These are phyloP conservation scores for Atrina japonica DNA, from an alignment of 2,888 invertebrate species.

Conservation along the genomic window DNA sequence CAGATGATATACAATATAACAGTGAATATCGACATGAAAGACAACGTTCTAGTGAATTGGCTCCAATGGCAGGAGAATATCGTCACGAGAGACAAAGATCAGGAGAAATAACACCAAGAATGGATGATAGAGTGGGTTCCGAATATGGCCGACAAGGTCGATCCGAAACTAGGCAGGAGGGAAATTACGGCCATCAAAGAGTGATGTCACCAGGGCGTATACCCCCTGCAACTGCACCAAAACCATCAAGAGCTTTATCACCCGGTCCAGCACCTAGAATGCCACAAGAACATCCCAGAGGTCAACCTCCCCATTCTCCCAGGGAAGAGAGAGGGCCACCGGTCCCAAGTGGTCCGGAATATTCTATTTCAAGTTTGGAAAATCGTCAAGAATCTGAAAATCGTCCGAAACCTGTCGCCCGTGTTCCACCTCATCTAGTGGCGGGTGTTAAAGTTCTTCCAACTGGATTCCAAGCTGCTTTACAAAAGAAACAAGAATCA, in stretches of 20 bases:
- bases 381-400: slow-evolving; percentile 58
- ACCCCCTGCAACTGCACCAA: slow-evolving; percentile 41
- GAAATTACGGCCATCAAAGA: slow-evolving; percentile 31
- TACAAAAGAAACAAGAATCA: slow-evolving; percentile 38
- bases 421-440: slow-evolving; percentile 73
- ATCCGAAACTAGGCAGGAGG: slow-evolving; percentile 24
- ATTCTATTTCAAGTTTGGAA: slow-evolving; percentile 71
- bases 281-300: slow-evolving; percentile 5
- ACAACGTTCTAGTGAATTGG: slow-evolving; percentile 28
- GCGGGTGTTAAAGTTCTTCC: slow-evolving; percentile 74
- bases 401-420: slow-evolving; percentile 68
- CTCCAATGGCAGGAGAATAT: slow-evolving; percentile 15
- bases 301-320: slow-evolving; percentile 40
- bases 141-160: slow-evolving; percentile 29
- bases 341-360: slow-evolving; percentile 51
- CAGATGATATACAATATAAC: slow-evolving; percentile 37
- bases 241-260: slow-evolving; percentile 39
- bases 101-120: slow-evolving; percentile 30
- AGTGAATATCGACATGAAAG: slow-evolving; percentile 41
- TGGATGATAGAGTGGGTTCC: background rate
- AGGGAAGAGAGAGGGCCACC: slow-evolving; percentile 40
- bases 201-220: slow-evolving; percentile 43
- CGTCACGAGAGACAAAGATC: slow-evolving; percentile 21
- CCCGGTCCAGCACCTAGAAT: slow-evolving; percentile 24
- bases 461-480: slow-evolving; percentile 44